Conservation (phyloP, 2,113 vertebrate genomes). For the Promerops cafer region DNA sequence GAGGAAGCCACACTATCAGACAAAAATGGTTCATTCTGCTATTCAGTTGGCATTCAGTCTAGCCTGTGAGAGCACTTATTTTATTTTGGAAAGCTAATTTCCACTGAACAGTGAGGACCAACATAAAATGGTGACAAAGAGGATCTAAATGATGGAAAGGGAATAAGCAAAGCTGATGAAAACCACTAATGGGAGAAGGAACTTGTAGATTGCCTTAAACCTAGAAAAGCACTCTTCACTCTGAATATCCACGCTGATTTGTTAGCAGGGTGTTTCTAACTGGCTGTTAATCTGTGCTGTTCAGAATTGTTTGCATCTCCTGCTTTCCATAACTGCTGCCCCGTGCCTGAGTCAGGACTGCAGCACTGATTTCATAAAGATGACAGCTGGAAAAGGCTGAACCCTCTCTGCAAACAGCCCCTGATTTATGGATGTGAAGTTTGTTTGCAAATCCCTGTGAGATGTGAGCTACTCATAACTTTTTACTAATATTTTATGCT, state of each 20-base stretch:
- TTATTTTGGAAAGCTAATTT: background rate
- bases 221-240: background rate
- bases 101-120: background rate
- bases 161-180: background rate
- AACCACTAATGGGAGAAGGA: background rate
- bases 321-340: background rate
- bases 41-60: background rate
- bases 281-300: background rate
- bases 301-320: background rate
- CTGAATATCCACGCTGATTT: background rate
- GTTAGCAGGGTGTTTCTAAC: background rate
- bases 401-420: background rate
- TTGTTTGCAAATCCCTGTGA: background rate
- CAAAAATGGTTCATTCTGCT: background rate
- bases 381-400: background rate
- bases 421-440: background rate
- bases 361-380: background rate
- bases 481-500: background rate
- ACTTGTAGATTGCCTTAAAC: background rate
- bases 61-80: background rate
- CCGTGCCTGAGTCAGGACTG: background rate
- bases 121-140: background rate
- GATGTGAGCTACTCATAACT: background rate
- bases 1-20: background rate
- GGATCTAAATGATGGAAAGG: background rate